Evolutionary conservation across 2,888 invertebrate genomes (phyloP).

Genomic region (Muscina levida): DNA sequence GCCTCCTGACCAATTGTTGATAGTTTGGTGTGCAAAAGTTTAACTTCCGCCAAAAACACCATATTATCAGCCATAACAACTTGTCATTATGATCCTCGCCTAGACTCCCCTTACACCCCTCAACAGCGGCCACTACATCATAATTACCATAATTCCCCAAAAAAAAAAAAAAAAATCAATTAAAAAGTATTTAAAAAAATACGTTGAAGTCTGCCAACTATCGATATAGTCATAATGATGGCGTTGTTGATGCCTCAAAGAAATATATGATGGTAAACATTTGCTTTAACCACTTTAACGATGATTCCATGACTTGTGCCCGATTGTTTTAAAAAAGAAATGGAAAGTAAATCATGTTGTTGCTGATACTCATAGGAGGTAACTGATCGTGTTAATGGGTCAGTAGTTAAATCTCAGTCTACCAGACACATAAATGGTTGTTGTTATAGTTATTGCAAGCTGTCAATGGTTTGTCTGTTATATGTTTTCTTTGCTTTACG

Average conservation of each 20-base stretch:
- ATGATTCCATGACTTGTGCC: too few relatives aligned
- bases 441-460: background rate
- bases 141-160: too few relatives aligned
- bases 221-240: conserved; percentile 1
- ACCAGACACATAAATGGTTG: too few relatives aligned
- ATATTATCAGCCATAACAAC: conserved; percentile 19
- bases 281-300: too few relatives aligned
- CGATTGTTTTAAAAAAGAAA: too few relatives aligned
- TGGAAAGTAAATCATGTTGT: conserved; percentile 43
- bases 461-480: background rate
- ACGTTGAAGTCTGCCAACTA: background rate
- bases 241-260: too few relatives aligned
- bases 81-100: background rate
- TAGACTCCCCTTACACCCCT: too few relatives aligned
- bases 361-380: background rate
- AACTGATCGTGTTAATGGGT: conserved; percentile 41
- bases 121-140: too few relatives aligned
- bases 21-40: conserved; percentile 34
- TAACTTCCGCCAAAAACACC: conserved; percentile 57
- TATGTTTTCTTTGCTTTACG: background rate
- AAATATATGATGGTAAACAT: too few relatives aligned
- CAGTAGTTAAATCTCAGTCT: conserved; percentile 11
- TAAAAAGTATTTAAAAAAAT: conserved; percentile 2
- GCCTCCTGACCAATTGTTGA: too few relatives aligned
- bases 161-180: too few relatives aligned